Evolutionary conservation across 2,797 vertebrate species (phyloP), one percentile per base, ranked within the genome.

Genomic region (Todus mexicanus): DNA sequence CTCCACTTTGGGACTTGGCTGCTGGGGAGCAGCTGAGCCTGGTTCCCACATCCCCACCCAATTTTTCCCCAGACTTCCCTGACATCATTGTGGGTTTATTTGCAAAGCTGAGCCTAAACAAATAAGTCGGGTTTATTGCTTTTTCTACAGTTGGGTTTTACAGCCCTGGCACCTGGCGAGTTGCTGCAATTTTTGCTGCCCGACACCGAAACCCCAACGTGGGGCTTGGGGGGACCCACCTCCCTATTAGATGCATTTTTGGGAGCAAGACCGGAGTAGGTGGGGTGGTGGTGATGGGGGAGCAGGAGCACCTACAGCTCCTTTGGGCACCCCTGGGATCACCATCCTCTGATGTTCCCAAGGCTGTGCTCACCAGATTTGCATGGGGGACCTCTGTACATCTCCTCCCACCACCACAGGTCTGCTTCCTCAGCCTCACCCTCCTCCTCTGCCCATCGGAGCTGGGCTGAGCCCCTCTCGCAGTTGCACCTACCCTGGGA

Each of bases 131-230:
- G n/a, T 75, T 86, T 72, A 29, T 72, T 69, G 66, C 61, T 60
- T 25, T 79, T 35, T 5, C 27, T 53, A 12, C 6, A 0, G 66
- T 68, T 22, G 26, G 19, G 26, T 61, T 93, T 96, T 84, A 89
- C 19, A 89, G 70, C 77, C 42, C 35, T 16, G 13, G 77, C 63
- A 72, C 22, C 15, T 38, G 51, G 9, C 22, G 45, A 53, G 27
- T 18, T 1, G 3, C 47, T n/a, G 29, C 6, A 47, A 15, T 20
- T 1, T 0, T 12, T 17, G 53, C 65, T 45, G 65, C 54, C 43
- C 1, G 18, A 43, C 0, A 2, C 33, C 86, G 57, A 45, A 84
- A 86, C 43, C 61, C 27, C 1, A 0, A 6, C 0, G 3, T 10
- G 33, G 11, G 26, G 27, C 1, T 21, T 18, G 4, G 33, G 33